Base-by-base conservation (phyloP, 2,797 vertebrate genomes). In the Acestrorhynchus altus region DNA sequence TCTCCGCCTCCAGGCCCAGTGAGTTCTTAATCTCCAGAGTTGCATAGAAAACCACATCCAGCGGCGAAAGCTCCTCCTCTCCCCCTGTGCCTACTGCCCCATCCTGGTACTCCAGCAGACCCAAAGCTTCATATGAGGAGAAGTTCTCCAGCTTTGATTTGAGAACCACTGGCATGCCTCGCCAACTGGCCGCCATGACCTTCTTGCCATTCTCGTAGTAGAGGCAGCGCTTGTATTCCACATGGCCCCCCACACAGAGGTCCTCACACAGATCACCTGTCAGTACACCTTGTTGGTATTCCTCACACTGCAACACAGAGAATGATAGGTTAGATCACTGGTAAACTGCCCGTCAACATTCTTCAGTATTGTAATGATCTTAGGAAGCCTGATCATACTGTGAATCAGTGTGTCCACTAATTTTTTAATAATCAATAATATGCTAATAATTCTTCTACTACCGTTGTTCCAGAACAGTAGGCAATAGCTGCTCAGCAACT, bases 191-290 rank as follows among this genome's bases (percentile, higher is more conserved):
- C 84, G 95, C 95, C 64, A 99, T 95, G 86, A 99, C 98, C 89
- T 97, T 98, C 90, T 99, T 99, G 49, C 98, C 98, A 13, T 94
- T 92, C 84, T 97, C 94, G 0, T 96, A 97, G 90, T 97, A 96
- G 57, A 99, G 95, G 72, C 97, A 98, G 79, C 94, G 93, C 63
- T 90, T 94, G 88, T 97, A 99, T 82, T 92, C 91, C 54, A 99
- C 91, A 71, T 87, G 91, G 40, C 93, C 90, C 0, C 88, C 90
- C 70, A 94, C 93, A 0, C 98, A 99, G 79, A 99, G 92, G 67
- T 98, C 98, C 88, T 96, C 94, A 8, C 98, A 99, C 79, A 98
- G 93, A 88, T 98, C 94, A 0, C 97, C 98, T 0, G 92, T 93
- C 83, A 98, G 90, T 3, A 87, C 75, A 46, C 97, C 96, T 0